Conservation (phyloP, 2,888 invertebrate species). For the Agonopterix alstromeriana region DNA sequence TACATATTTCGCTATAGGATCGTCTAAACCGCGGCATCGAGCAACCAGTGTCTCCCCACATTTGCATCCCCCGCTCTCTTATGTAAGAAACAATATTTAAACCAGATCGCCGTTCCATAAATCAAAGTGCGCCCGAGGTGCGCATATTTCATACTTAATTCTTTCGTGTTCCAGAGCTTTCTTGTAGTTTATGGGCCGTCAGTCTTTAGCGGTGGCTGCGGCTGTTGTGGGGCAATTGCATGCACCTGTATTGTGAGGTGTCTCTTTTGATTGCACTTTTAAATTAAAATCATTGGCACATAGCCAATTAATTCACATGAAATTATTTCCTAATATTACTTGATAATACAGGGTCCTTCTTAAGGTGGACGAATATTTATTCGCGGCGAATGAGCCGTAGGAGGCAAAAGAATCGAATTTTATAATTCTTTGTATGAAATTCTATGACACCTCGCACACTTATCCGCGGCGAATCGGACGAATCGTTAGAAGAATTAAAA, state of each 20-base stretch:
- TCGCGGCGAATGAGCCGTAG: too few species aligned
- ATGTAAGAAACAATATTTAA: constrained; percentile 34
- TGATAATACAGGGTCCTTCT: too few species aligned
- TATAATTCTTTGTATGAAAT: too few species aligned
- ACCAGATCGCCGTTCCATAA: constrained; percentile 52
- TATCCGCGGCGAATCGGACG: too few species aligned
- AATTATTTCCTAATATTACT: too few species aligned
- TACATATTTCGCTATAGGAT: background rate
- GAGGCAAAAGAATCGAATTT: too few species aligned
- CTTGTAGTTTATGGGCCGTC: constrained; percentile 51
- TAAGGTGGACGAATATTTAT: too few species aligned
- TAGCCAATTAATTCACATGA: too few species aligned
- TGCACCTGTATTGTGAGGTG: constrained; percentile 36
- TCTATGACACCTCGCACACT: too few species aligned
- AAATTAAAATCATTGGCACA: too few species aligned
- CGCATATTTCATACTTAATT: constrained; percentile 77
- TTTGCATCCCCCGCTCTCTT: constrained; percentile 14
- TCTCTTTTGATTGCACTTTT: too few species aligned
- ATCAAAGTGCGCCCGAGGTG: constrained; percentile 63
- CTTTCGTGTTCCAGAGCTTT: constrained; percentile 53
- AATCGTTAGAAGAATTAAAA: too few species aligned
- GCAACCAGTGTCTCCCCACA: constrained; percentile 13
- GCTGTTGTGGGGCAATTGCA: constrained; percentile 21
- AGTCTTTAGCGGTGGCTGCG: constrained; percentile 31
- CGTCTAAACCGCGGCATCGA: background rate